These are phyloP conservation scores for Leucosticte australis DNA, from an alignment of 2,113 vertebrate genomes.

Conservation along the genomic window DNA sequence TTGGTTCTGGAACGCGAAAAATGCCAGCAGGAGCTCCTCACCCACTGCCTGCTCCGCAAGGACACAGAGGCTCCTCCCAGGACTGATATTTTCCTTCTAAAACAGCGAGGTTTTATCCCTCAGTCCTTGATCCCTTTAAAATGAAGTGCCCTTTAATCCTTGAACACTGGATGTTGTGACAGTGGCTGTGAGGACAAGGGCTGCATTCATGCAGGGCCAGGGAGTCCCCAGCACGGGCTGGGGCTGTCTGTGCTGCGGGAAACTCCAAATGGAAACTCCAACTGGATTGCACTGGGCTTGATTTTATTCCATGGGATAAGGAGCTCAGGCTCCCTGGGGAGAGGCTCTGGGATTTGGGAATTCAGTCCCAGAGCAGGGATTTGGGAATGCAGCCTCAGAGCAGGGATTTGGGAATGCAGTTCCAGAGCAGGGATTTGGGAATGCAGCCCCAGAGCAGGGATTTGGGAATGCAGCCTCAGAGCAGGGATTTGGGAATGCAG, in stretches of 20 bases:
- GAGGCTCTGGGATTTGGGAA: neutral
- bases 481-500: neutral
- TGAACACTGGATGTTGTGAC: neutral
- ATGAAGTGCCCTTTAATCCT: neutral
- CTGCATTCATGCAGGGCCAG: neutral
- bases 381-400: neutral
- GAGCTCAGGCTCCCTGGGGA: neutral
- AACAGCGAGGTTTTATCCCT: neutral
- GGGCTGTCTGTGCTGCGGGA: neutral
- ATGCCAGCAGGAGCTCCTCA: neutral
- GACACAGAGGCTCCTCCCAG: neutral
- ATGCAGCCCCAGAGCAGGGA: neutral
- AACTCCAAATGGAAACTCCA: neutral
- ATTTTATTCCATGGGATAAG: fast-evolving
- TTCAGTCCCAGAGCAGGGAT: neutral
- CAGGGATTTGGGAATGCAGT: neutral
- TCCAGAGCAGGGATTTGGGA: neutral
- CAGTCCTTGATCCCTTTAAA: neutral
- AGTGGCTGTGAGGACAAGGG: neutral
- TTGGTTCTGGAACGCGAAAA: neutral
- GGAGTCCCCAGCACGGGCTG: fast-evolving
- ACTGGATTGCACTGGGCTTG: neutral
- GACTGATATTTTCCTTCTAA: neutral
- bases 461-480: neutral
- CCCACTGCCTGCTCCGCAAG: neutral